These are phyloP conservation scores for Sycophila texana DNA, from an alignment of 2,888 invertebrate species.

Conservation along the genomic window DNA sequence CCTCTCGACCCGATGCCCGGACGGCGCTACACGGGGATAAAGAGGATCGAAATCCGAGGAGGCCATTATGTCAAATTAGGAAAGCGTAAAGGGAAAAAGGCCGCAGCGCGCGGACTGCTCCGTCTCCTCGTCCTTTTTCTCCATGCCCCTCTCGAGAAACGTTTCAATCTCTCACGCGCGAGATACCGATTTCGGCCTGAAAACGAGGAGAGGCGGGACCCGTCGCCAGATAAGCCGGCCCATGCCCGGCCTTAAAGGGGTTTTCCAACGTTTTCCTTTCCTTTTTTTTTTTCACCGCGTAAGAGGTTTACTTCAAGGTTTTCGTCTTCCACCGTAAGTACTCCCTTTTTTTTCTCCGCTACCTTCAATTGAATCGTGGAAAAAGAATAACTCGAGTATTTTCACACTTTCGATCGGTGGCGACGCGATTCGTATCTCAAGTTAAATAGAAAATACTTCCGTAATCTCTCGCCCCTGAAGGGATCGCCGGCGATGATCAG, in stretches of 20 bases:
- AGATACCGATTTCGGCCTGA: slow-evolving; percentile 28
- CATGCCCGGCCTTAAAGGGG: slow-evolving; percentile 16
- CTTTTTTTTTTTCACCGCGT: slow-evolving; percentile 1
- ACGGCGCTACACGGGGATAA: slow-evolving; percentile 11
- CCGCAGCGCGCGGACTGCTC: background rate
- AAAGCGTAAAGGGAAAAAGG: slow-evolving; percentile 52
- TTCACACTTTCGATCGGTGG: background rate
- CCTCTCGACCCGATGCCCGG: background rate
- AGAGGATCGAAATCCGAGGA: slow-evolving; percentile 52
- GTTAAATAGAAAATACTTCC: no score
- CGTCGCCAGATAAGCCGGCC: slow-evolving; percentile 37
- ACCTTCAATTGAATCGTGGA: no score
- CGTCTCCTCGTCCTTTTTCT: background rate
- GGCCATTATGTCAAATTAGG: slow-evolving; percentile 63
- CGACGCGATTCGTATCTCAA: no score
- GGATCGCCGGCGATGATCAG: slow-evolving; percentile 10
- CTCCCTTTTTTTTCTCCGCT: no score
- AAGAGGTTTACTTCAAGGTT: slow-evolving; percentile 46
- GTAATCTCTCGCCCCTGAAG: background rate
- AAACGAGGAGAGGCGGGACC: slow-evolving; percentile 27
- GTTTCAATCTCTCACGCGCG: slow-evolving; percentile 49
- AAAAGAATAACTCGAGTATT: background rate
- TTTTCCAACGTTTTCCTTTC: slow-evolving; percentile 5
- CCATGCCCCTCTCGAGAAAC: slow-evolving; percentile 7
- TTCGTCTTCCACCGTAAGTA: slow-evolving; percentile 1